These are phyloP conservation scores for Dendrocincla fuliginosa DNA, from an alignment of 2,797 vertebrate genomes.

Conservation along the genomic window DNA sequence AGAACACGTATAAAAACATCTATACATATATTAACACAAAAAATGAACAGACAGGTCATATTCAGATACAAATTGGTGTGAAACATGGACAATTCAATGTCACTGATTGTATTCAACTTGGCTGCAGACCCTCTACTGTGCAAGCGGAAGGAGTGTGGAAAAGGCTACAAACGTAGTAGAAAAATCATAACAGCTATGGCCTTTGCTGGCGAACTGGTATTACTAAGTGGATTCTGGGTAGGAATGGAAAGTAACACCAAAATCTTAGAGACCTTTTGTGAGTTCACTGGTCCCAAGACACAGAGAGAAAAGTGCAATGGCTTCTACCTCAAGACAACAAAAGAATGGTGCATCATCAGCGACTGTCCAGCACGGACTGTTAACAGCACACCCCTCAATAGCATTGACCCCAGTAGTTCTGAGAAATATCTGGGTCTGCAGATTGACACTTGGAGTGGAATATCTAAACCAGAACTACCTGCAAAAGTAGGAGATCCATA, in stretches of 20 bases:
- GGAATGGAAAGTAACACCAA: not conserved
- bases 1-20: too few species aligned
- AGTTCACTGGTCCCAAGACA: not conserved
- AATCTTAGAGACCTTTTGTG: not conserved
- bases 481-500: rapidly evolving
- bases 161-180: too few species aligned
- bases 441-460: not conserved
- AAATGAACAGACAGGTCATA: too few species aligned
- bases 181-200: too few species aligned
- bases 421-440: not conserved
- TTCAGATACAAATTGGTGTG: too few species aligned
- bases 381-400: rapidly evolving
- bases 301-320: not conserved
- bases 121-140: not conserved
- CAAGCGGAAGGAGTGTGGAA: not conserved
- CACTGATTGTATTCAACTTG: too few species aligned
- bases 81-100: too few species aligned
- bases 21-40: too few species aligned
- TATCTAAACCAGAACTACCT: not conserved
- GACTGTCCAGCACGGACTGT: not conserved
- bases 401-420: rapidly evolving
- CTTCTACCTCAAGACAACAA: not conserved
- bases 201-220: rapidly evolving
- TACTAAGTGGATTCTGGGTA: not conserved
- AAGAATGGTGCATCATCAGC: rapidly evolving